Percentiles rank a stretch among this genome's conserved stretches.
Evolutionary conservation across 1,140 invertebrate species (phyloP).

Genomic region (Mylabris phalerata): DNA sequence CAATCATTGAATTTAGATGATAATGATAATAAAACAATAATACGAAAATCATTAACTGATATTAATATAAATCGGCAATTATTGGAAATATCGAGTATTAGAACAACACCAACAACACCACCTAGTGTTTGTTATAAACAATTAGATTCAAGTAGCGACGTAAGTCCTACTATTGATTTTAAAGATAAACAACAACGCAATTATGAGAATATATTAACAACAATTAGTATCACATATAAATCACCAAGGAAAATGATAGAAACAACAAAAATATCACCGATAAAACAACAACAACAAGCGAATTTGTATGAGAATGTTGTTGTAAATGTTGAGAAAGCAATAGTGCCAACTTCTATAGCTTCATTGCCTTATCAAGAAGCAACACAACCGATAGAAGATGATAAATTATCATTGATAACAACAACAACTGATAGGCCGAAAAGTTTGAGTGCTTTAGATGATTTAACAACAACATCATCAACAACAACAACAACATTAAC

Average conservation of each 20-base stretch:
- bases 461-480: constrained; percentile 16
- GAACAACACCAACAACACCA: constrained; percentile 33
- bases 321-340: constrained; percentile 46
- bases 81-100: constrained; percentile 16
- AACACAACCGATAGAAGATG: constrained; percentile 41
- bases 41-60: constrained; percentile 36
- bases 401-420: constrained; percentile 1
- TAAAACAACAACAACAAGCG: constrained; percentile 41
- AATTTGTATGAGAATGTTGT: constrained; percentile 43
- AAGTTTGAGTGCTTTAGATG: constrained; percentile 37
- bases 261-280: constrained; percentile 19
- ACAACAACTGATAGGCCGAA: constrained; percentile 23
- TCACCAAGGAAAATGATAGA: constrained; percentile 44
- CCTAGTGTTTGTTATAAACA: constrained; percentile 35
- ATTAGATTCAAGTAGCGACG: constrained; percentile 34
- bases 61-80: constrained; percentile 25
- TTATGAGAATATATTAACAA: constrained; percentile 45
- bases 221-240: constrained; percentile 61
- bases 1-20: constrained; percentile 33
- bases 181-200: constrained; percentile 37
- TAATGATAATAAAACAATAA: constrained; percentile 5
- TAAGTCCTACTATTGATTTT: constrained; percentile 18
- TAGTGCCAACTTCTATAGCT: constrained; percentile 46
- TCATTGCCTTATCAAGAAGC: constrained; percentile 49
- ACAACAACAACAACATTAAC: constrained; percentile 21